Evolutionary conservation across 2,797 vertebrate genomes (phyloP).

Genomic region (Phataginus tricuspis): DNA sequence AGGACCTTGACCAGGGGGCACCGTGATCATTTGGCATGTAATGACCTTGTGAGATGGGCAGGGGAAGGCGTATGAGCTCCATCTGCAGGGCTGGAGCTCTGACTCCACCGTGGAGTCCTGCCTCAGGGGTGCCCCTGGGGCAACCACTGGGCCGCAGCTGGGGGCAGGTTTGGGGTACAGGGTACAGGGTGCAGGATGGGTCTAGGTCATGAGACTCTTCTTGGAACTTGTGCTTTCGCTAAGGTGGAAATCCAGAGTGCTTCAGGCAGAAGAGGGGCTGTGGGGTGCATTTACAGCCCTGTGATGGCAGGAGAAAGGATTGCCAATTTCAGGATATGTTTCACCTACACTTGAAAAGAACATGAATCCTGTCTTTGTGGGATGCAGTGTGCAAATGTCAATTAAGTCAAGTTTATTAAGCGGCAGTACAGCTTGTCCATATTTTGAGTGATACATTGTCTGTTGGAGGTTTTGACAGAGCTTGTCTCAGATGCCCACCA

Average conservation of each 20-base stretch:
- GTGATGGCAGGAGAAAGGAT: too few species aligned
- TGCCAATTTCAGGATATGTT: background rate
- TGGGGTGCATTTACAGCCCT: too few species aligned
- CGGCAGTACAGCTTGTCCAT: accelerated
- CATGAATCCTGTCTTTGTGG: too few species aligned
- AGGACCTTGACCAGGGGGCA: background rate
- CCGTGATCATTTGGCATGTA: too few species aligned
- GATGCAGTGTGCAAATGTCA: background rate
- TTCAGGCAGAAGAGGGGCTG: background rate
- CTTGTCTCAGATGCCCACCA: background rate
- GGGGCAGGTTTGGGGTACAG: background rate
- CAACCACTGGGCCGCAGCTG: too few species aligned
- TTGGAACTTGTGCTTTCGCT: background rate
- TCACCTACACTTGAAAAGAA: accelerated
- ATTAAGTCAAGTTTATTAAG: background rate
- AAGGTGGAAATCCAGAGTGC: background rate
- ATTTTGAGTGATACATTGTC: too few species aligned
- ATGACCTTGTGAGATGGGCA: accelerated
- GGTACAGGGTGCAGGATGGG: background rate
- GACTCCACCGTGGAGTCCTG: background rate
- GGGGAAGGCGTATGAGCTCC: background rate
- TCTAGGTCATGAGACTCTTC: background rate
- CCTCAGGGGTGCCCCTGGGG: background rate
- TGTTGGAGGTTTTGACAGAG: background rate
- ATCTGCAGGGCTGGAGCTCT: background rate